A percentile compares a stretch with the other conserved stretches of the same genome.
Evolutionary conservation across 2,797 vertebrate species (phyloP).

Genomic region (Squalus acanthias): DNA sequence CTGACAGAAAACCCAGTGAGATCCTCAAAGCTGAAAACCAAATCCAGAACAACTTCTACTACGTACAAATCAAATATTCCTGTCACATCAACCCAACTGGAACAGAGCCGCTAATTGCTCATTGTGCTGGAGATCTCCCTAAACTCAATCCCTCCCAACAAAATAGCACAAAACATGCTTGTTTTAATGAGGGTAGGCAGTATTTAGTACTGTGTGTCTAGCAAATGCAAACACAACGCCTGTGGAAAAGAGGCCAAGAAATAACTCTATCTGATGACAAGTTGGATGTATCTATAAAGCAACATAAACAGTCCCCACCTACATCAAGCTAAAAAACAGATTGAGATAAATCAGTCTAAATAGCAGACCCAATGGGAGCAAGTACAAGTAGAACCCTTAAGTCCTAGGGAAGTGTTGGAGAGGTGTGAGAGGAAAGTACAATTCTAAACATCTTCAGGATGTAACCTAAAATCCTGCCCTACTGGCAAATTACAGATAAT

Average conservation of each 20-base stretch:
- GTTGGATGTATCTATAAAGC: not conserved
- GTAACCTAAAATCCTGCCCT: too few species aligned
- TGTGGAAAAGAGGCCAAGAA: not conserved
- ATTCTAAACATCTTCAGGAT: not conserved
- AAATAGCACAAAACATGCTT: not conserved
- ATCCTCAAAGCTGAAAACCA: too few species aligned
- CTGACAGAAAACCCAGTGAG: too few species aligned
- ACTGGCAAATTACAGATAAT: too few species aligned
- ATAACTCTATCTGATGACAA: not conserved
- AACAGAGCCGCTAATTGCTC: not conserved
- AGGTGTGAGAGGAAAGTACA: not conserved
- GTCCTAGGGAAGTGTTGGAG: not conserved
- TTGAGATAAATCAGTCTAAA: not conserved
- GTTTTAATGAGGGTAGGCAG: not conserved
- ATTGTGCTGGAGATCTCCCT: not conserved
- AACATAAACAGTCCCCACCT: not conserved
- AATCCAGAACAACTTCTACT: not conserved
- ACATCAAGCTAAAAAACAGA: too few species aligned
- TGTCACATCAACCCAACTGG: not conserved
- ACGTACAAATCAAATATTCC: not conserved
- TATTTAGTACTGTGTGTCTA: not conserved
- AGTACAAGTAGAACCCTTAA: not conserved
- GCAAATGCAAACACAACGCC: not conserved
- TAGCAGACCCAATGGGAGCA: not conserved
- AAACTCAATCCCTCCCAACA: not conserved